phyloP scores from a whole-genome alignment of 2,797 vertebrate genomes.

The Pteropus rufus region DNA sequence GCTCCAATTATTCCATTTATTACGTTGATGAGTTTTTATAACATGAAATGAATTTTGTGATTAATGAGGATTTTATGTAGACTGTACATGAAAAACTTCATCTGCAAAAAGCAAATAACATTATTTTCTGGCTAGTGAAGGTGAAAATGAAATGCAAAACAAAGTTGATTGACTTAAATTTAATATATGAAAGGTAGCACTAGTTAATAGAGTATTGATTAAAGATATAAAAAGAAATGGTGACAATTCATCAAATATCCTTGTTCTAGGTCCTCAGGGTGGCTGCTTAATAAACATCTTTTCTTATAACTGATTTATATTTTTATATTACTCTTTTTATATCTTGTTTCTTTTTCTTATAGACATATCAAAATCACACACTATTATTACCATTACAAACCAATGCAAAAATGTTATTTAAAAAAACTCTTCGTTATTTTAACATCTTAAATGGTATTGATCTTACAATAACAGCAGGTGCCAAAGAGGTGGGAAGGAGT shows the following conservation, averaged over 20 bases:
- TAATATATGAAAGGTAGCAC: conserved; percentile 70
- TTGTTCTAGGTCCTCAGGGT: conserved; percentile 19
- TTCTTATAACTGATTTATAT: conserved; percentile 50
- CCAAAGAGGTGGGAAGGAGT: not conserved
- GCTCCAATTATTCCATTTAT: conserved; percentile 83
- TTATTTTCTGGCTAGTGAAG: conserved; percentile 53
- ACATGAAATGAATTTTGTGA: conserved; percentile 81
- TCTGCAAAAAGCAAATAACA: conserved; percentile 65
- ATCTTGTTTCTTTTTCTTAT: conserved; percentile 35
- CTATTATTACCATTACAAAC: not conserved
- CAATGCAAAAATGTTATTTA: not conserved
- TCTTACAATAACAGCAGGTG: not conserved
- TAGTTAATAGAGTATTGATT: conserved; percentile 76
- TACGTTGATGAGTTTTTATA: conserved; percentile 83
- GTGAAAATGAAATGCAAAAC: conserved; percentile 77
- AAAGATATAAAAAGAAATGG: conserved; percentile 62
- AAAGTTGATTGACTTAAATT: conserved; percentile 74
- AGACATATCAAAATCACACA: not conserved
- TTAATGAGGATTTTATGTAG: conserved; percentile 79
- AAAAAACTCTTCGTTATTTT: not conserved
- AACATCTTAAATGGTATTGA: not conserved
- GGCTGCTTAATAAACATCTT: conserved; percentile 55
- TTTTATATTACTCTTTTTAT: not conserved
- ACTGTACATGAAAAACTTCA: conserved; percentile 54
- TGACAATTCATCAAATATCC: conserved; percentile 64